A percentile compares a stretch with the other conserved stretches of the same genome.
These are phyloP conservation scores for Drosophila biarmipes DNA, from an alignment of 1,140 invertebrate species.

Conservation along the genomic window DNA sequence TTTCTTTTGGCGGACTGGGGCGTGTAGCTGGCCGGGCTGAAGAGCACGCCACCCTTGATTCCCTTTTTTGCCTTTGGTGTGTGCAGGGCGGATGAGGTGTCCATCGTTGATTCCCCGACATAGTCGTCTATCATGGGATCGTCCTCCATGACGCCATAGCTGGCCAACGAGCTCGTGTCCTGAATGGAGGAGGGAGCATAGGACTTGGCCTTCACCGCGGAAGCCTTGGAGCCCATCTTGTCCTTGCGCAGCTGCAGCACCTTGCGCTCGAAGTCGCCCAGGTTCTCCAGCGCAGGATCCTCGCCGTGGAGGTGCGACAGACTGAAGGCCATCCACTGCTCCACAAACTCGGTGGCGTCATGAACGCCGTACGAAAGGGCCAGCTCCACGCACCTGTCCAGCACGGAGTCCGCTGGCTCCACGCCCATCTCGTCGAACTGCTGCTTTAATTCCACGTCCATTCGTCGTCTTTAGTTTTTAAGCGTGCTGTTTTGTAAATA, in stretches of 20 bases:
- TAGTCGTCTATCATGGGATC: constrained; percentile 70
- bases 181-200: constrained; percentile 1
- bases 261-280: constrained; percentile 87
- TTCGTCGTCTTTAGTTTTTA: constrained; percentile 21
- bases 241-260: constrained; percentile 86
- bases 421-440: constrained; percentile 83
- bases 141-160: constrained; percentile 56
- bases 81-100: constrained; percentile 34
- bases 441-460: constrained; percentile 73
- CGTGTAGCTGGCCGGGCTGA: constrained; percentile 64
- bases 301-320: constrained; percentile 87
- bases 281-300: constrained; percentile 86
- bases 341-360: constrained; percentile 88
- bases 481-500: constrained; percentile 28
- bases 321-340: constrained; percentile 89
- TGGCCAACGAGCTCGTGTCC: constrained; percentile 45
- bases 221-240: constrained; percentile 52
- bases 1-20: constrained; percentile 53
- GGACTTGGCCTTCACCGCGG: constrained; percentile 19
- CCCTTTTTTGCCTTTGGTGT: constrained; percentile 57
- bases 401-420: constrained; percentile 58
- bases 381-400: constrained; percentile 85
- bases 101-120: constrained; percentile 25
- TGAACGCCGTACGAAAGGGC: constrained; percentile 86
- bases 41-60: constrained; percentile 51